Base-by-base conservation (phyloP, 2,888 invertebrate species). In the Drosophila nigricruria region DNA sequence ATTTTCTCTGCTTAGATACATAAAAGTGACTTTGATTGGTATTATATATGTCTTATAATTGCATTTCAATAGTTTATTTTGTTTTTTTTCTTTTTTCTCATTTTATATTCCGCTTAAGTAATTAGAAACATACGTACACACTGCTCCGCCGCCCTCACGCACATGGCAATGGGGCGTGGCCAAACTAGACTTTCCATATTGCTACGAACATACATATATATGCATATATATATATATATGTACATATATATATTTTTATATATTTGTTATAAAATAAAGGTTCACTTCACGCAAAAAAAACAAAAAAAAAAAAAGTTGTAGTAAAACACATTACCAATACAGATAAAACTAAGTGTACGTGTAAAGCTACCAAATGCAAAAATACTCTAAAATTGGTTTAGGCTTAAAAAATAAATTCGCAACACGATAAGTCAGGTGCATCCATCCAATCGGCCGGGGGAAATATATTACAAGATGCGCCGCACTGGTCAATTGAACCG, bases 291-390 rank as follows among this genome's bases (percentile, higher is more conserved):
- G 34, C 32, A 58, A 54, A 47, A 45, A 54, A 70, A 53, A 57
- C 34, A 53, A 47, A 36, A 49, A 60, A 70, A 60, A 62, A 70
- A 36, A 16, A 23, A 23, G 10, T 52, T 20, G 34, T 4, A 49
- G 27, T 62, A 18, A 50, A 61, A 40, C 58, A 54, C 34, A 45
- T 68, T 64, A 77, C 76, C 76, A 75, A 76, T 67, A 68, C 42
- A 63, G 74, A 49, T 60, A 49, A 50, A 73, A 76, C 65, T 73
- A 66, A 36, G 20, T 70, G 56, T 73, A 70, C 30, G 62, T 77
- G 68, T 79, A 80, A 84, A 87, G 80, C 87, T 84, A 85, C 81
- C 81, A 87, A 88, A 84, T 88, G 84, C 88, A 79, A 66, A 65
- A 79, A 76, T 77, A 74, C 70, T 79, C 88, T 82, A 82, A 79